phyloP scores from a whole-genome alignment of 2,113 vertebrate genomes.

The Cyprinodon brontotheroides region DNA sequence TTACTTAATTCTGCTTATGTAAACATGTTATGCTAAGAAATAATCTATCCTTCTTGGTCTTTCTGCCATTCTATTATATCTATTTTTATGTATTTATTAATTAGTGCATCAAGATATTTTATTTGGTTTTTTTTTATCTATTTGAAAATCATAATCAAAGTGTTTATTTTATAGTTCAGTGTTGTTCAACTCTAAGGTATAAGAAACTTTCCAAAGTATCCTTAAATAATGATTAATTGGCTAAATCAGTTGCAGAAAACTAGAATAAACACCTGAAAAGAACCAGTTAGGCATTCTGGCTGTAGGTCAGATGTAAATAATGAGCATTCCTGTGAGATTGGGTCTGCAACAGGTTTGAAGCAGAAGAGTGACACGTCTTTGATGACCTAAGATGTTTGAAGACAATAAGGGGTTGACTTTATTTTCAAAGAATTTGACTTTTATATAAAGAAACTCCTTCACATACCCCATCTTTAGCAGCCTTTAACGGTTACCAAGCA shows the following conservation, averaged over 20 bases:
- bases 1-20: too few species aligned
- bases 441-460: too few species aligned
- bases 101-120: not conserved
- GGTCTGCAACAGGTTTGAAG: not conserved
- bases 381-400: not conserved
- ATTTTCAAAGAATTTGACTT: not conserved
- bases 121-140: not conserved
- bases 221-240: not conserved
- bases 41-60: not conserved
- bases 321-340: not conserved
- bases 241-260: not conserved
- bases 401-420: too few species aligned
- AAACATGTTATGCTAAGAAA: too few species aligned
- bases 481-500: slow-evolving; percentile 21
- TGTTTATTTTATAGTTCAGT: not conserved
- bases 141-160: not conserved
- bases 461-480: too few species aligned
- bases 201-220: not conserved
- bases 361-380: not conserved
- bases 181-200: not conserved
- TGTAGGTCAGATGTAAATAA: not conserved
- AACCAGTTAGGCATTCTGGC: not conserved
- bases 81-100: not conserved
- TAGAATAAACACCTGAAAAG: not conserved
- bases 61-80: not conserved